Conservation (phyloP, 2,888 invertebrate species). For the Harpagoxenus sublaevis region DNA sequence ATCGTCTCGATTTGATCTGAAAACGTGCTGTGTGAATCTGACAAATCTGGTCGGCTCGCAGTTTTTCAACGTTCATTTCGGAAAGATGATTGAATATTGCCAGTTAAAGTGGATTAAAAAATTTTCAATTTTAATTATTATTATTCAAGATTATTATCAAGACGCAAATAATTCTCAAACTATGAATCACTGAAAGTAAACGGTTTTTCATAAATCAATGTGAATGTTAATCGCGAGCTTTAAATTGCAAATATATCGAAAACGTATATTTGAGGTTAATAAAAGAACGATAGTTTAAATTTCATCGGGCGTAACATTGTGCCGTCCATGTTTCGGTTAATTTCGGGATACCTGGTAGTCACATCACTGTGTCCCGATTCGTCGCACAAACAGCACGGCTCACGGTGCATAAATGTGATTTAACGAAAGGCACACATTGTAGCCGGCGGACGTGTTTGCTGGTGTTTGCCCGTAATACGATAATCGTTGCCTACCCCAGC, state of each 20-base stretch:
- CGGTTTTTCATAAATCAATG: neutral
- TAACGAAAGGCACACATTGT: conserved; percentile 39
- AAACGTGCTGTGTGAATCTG: no score
- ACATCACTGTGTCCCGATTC: neutral
- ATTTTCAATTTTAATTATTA: no score
- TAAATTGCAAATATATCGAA: neutral
- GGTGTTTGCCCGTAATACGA: conserved; percentile 38
- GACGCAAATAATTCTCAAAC: neutral
- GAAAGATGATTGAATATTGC: no score
- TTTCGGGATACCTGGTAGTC: conserved; percentile 2
- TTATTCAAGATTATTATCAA: no score
- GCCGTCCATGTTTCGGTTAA: neutral
- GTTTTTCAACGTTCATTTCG: no score
- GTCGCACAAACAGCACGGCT: conserved; percentile 3
- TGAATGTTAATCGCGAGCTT: neutral
- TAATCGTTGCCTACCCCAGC: conserved; percentile 33
- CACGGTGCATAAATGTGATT: conserved; percentile 50
- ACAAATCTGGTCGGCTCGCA: no score
- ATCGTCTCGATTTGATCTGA: no score
- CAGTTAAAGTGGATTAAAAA: no score
- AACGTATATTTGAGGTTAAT: neutral
- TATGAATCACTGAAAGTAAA: neutral
- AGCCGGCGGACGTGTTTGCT: conserved; percentile 21
- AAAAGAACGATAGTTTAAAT: neutral
- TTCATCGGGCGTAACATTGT: neutral